phyloP scores from a whole-genome alignment of 2,888 invertebrate genomes.

The Seladonia tumulorum region DNA sequence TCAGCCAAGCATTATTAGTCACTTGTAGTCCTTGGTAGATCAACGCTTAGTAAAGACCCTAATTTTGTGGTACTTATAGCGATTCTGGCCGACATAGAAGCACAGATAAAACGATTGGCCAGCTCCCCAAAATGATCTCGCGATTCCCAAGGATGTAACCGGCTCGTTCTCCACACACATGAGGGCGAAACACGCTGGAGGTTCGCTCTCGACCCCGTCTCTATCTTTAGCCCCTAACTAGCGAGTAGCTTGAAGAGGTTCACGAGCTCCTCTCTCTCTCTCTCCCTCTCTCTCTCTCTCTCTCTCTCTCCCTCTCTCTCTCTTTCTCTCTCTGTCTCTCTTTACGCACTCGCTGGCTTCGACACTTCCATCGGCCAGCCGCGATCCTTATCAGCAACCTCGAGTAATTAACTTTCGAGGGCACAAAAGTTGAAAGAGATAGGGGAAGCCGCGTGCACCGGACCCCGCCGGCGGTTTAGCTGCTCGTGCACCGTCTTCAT shows the following conservation, averaged over 20 bases:
- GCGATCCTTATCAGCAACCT: slow-evolving; percentile 64
- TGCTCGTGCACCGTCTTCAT: slow-evolving; percentile 44
- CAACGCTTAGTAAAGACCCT: not conserved
- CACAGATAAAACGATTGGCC: not conserved
- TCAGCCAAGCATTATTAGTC: not conserved
- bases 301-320: not conserved
- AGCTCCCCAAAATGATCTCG: not conserved
- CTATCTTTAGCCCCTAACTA: slow-evolving; percentile 14
- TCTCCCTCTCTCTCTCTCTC: too few relatives aligned
- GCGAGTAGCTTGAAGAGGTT: slow-evolving; percentile 14
- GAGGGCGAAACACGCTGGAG: not conserved
- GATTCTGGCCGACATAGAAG: not conserved
- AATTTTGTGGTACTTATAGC: not conserved
- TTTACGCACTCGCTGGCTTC: slow-evolving; percentile 66
- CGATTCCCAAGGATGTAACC: not conserved
- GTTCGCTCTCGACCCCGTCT: slow-evolving; percentile 18
- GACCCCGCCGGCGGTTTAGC: slow-evolving; percentile 58
- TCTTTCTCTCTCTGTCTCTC: too few relatives aligned
- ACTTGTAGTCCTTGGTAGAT: not conserved
- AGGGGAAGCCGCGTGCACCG: slow-evolving; percentile 19
- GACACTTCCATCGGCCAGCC: slow-evolving; percentile 63
- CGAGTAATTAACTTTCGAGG: slow-evolving; percentile 71
- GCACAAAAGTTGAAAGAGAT: slow-evolving; percentile 63
- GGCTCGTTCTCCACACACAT: not conserved
- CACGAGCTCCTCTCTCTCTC: not conserved